Percentiles rank a stretch among this genome's conserved stretches.
Evolutionary conservation across 1,140 invertebrate genomes (phyloP).

Genomic region (Drosophila mayri): DNA sequence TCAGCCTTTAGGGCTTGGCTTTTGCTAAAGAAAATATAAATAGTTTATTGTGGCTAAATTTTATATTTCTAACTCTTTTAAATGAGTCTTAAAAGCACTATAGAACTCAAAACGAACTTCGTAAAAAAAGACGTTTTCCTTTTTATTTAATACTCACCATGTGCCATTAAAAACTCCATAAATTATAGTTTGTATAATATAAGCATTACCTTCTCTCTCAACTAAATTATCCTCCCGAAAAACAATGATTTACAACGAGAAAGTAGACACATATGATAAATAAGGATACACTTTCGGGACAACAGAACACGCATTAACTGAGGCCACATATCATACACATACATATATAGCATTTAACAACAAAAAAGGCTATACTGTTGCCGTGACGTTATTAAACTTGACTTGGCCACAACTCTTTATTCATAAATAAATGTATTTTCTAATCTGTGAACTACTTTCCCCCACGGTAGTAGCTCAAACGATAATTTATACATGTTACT

Average conservation of each 20-base stretch:
- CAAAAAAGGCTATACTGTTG: neutral
- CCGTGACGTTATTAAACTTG: slow-evolving; percentile 6
- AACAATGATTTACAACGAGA: slow-evolving; percentile 12
- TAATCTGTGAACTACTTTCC: slow-evolving; percentile 3
- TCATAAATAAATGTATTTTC: slow-evolving; percentile 17
- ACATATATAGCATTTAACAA: neutral
- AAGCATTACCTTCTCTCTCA: neutral
- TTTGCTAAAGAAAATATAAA: neutral
- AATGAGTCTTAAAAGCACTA: no score
- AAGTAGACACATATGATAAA: slow-evolving; percentile 16
- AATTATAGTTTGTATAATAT: slow-evolving; percentile 13
- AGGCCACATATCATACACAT: neutral
- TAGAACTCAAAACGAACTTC: no score
- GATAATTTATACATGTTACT: slow-evolving; percentile 37
- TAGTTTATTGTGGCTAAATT: neutral
- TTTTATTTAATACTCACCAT: no score
- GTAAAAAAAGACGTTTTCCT: no score
- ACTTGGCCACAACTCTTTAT: slow-evolving; percentile 8
- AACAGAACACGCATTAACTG: slow-evolving; percentile 4
- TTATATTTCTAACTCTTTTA: neutral
- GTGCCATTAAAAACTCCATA: neutral
- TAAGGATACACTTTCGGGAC: slow-evolving; percentile 1
- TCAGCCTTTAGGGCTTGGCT: neutral
- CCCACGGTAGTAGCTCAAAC: slow-evolving; percentile 9
- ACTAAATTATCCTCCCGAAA: neutral